Conservation (phyloP, 2,888 invertebrate genomes). For the Syritta pipiens region DNA sequence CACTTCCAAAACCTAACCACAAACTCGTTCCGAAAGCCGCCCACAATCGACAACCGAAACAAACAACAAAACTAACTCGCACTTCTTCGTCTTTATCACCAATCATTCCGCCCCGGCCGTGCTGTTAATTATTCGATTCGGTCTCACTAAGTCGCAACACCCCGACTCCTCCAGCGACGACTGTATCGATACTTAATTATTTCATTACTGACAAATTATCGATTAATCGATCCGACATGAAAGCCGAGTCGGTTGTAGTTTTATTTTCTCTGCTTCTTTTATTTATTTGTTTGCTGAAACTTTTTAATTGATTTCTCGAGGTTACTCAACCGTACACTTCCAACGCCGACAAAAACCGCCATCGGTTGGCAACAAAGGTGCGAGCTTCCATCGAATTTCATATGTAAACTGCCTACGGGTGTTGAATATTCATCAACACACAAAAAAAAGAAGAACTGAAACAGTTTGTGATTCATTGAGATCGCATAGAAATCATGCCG, state of each 20-base stretch:
- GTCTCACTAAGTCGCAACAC: no score
- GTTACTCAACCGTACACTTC: neutral
- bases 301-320: slow-evolving; percentile 25
- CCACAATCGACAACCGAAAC: no score
- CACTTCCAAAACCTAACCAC: no score
- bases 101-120: neutral
- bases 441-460: neutral
- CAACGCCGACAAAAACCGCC: neutral
- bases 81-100: no score
- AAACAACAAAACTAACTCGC: no score
- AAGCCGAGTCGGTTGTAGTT: slow-evolving; percentile 12
- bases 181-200: slow-evolving; percentile 34
- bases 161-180: neutral
- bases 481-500: slow-evolving; percentile 22
- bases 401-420: slow-evolving; percentile 7
- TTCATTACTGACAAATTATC: slow-evolving; percentile 42
- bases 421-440: slow-evolving; percentile 23
- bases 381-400: slow-evolving; percentile 5
- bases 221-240: slow-evolving; percentile 31
- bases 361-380: slow-evolving; percentile 11
- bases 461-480: slow-evolving; percentile 17
- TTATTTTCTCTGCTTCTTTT: neutral
- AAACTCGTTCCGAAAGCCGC: no score
- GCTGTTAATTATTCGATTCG: neutral
- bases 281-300: slow-evolving; percentile 4